These are phyloP conservation scores for Rhimphoctona megacephalus DNA, from an alignment of 2,888 invertebrate species.

Conservation along the genomic window DNA sequence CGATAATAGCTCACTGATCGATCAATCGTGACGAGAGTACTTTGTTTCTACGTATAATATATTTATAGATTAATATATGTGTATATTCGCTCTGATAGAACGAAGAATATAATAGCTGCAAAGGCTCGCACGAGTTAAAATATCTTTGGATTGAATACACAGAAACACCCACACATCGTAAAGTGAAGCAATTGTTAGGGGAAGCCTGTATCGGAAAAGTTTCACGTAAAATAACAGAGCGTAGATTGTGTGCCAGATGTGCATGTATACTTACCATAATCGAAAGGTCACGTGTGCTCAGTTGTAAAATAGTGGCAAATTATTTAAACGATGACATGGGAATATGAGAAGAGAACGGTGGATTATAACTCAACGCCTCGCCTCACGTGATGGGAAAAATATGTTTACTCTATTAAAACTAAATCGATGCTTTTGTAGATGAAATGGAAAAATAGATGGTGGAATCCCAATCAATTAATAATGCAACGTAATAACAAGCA, in stretches of 20 bases:
- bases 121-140: constrained; percentile 23
- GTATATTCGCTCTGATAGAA: not conserved
- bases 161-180: not conserved
- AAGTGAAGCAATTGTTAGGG: constrained; percentile 47
- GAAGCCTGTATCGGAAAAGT: constrained; percentile 45
- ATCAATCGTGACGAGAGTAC: constrained; percentile 67
- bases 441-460: not conserved
- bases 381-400: not conserved
- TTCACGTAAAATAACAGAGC: constrained; percentile 33
- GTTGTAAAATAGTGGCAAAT: constrained; percentile 67
- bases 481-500: not conserved
- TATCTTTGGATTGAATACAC: constrained; percentile 11
- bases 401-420: not conserved
- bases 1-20: constrained; percentile 61
- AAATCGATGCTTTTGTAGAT: not conserved
- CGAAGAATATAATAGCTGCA: constrained; percentile 19
- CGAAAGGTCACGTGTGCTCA: constrained; percentile 60
- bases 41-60: constrained; percentile 26
- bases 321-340: constrained; percentile 67
- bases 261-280: constrained; percentile 60
- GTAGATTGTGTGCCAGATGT: constrained; percentile 27
- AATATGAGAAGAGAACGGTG: constrained; percentile 53
- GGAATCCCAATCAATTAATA: not conserved
- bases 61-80: constrained; percentile 1
- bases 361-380: not conserved